Conservation (phyloP, 2,113 vertebrate genomes). For the Strix aluco region DNA sequence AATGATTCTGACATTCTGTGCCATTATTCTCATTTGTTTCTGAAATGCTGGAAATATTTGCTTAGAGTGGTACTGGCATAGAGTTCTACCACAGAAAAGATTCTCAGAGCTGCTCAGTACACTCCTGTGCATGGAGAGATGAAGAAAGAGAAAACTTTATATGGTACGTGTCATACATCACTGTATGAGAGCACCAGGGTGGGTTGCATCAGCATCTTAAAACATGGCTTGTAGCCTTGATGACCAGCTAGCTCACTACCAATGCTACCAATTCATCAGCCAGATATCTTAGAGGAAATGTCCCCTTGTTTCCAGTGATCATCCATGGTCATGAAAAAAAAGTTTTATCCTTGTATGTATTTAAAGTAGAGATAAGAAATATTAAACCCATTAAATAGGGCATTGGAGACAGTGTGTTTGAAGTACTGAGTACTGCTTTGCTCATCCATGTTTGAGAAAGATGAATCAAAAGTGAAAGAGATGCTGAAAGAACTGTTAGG, state of each 20-base stretch:
- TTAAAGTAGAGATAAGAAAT: background rate
- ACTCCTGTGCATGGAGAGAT: background rate
- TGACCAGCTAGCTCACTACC: background rate
- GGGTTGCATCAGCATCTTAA: background rate
- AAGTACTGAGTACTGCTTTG: background rate
- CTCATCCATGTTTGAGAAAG: background rate
- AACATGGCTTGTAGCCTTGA: background rate
- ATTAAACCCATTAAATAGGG: background rate
- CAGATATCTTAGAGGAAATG: background rate
- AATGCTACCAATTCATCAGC: background rate
- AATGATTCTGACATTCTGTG: background rate
- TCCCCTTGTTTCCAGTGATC: background rate
- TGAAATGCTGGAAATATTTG: background rate
- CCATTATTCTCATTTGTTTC: background rate
- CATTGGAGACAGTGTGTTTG: background rate
- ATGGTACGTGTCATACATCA: background rate
- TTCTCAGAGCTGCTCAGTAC: background rate
- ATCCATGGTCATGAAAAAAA: background rate
- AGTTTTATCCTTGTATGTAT: background rate
- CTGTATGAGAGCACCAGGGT: background rate
- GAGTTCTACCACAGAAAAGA: background rate
- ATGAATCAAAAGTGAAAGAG: background rate
- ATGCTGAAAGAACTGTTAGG: background rate
- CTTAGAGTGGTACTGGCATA: background rate
- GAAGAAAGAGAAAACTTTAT: background rate